phyloP scores from a whole-genome alignment of 2,797 vertebrate genomes.

The Oryzias dopingdopingensis region DNA sequence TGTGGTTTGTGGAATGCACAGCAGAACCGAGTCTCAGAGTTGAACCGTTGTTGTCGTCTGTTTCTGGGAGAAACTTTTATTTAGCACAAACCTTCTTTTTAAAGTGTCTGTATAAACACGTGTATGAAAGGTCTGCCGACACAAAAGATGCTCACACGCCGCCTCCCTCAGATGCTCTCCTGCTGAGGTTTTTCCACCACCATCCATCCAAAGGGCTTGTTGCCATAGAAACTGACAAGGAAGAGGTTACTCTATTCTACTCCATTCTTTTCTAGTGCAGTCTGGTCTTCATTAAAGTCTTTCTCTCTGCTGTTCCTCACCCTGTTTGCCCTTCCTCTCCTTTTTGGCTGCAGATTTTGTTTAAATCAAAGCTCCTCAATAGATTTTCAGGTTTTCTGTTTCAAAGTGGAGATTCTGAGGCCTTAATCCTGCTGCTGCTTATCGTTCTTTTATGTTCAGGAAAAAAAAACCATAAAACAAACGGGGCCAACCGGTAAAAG shows the following conservation, averaged over 20 bases:
- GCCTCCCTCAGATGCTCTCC: slow-evolving; percentile 48
- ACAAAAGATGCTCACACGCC: slow-evolving; percentile 33
- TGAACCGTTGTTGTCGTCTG: no score
- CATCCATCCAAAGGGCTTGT: slow-evolving; percentile 64
- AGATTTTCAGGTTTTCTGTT: slow-evolving; percentile 3
- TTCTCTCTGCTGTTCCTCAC: slow-evolving; percentile 8
- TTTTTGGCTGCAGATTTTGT: not conserved
- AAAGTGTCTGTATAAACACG: no score
- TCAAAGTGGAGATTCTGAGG: not conserved
- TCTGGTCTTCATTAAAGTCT: slow-evolving; percentile 35
- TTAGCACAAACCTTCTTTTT: no score
- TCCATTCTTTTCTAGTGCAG: slow-evolving; percentile 43
- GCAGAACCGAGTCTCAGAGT: no score
- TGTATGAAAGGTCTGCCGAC: slow-evolving; percentile 22
- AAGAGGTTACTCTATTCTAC: slow-evolving; percentile 50
- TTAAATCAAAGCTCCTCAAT: slow-evolving; percentile 8
- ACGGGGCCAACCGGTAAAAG: slow-evolving; percentile 3
- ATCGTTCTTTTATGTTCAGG: slow-evolving; percentile 1
- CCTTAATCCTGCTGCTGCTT: not conserved
- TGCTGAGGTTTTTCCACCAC: slow-evolving; percentile 63
- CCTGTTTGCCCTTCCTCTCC: slow-evolving; percentile 13
- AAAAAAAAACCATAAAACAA: slow-evolving; percentile 2
- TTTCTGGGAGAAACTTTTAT: no score
- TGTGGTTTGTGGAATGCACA: no score
- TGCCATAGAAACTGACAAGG: slow-evolving; percentile 66